A percentile compares a stretch with the other conserved stretches of the same genome.
Conservation (phyloP, 2,113 vertebrate genomes). For the Eclectus roratus region DNA sequence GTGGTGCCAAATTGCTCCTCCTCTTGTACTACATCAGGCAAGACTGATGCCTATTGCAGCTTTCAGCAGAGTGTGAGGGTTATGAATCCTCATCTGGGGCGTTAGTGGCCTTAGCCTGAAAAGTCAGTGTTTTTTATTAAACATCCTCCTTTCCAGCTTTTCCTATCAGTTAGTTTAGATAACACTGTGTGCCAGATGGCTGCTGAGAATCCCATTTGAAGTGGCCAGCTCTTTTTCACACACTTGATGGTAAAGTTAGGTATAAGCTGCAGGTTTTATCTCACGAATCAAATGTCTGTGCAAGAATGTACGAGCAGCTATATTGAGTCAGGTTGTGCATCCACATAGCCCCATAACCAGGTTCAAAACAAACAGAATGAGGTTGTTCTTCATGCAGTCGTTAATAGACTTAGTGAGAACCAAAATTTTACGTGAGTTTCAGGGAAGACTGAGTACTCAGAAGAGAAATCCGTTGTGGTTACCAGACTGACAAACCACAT, state of each 20-base stretch:
- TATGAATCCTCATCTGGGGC: not conserved
- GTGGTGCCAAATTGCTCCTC: not conserved
- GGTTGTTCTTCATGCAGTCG: not conserved
- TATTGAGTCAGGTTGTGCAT: not conserved
- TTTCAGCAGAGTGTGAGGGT: not conserved
- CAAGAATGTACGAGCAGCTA: not conserved
- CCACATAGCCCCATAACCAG: not conserved
- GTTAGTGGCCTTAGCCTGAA: not conserved
- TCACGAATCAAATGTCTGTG: not conserved
- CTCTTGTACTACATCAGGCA: not conserved
- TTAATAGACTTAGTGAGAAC: not conserved
- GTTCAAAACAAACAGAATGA: not conserved
- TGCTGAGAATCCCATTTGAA: not conserved
- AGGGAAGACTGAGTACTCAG: not conserved
- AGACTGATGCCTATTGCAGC: not conserved
- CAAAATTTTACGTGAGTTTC: not conserved
- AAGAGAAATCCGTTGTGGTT: not conserved
- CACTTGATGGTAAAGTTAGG: not conserved
- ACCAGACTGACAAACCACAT: not conserved
- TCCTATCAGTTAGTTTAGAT: not conserved
- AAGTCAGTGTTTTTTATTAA: not conserved
- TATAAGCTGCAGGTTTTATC: not conserved
- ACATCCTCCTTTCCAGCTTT: not conserved
- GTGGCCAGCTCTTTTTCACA: not conserved
- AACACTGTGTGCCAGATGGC: not conserved